These are phyloP conservation scores for Athetis lepigone DNA, from an alignment of 2,888 invertebrate species.

Conservation along the genomic window DNA sequence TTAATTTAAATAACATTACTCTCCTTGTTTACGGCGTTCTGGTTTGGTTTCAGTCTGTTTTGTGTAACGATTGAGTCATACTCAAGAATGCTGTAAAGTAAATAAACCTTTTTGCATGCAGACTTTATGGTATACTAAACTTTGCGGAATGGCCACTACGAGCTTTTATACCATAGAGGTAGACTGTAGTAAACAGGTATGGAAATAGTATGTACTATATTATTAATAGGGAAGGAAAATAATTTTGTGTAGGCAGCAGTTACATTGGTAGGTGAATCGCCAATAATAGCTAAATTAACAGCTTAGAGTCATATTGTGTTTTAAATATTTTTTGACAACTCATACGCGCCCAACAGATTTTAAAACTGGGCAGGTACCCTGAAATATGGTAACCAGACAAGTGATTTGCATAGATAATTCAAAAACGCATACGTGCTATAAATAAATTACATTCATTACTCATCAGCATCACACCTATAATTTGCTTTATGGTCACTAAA, in stretches of 20 bases:
- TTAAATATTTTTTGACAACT: too few relatives aligned
- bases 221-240: neutral
- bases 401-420: too few relatives aligned
- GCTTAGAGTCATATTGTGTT: too few relatives aligned
- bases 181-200: slow-evolving; percentile 34
- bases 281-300: slow-evolving; percentile 8
- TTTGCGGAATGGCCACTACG: slow-evolving; percentile 6
- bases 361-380: too few relatives aligned
- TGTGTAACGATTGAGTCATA: slow-evolving; percentile 49
- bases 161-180: slow-evolving; percentile 2
- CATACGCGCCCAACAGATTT: too few relatives aligned
- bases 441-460: too few relatives aligned
- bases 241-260: neutral
- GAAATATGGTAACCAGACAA: too few relatives aligned
- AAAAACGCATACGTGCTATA: too few relatives aligned
- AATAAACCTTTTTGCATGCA: slow-evolving; percentile 30
- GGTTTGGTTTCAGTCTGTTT: slow-evolving; percentile 47
- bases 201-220: neutral
- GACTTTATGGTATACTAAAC: slow-evolving; percentile 7
- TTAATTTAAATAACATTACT: slow-evolving; percentile 31
- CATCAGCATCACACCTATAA: too few relatives aligned
- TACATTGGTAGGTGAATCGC: neutral
- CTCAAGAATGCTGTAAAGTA: slow-evolving; percentile 29
- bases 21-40: slow-evolving; percentile 43
- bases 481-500: too few relatives aligned